Evolutionary conservation across 2,797 vertebrate species (phyloP), one percentile per base, ranked within the genome.

Genomic region (Picus viridis): DNA sequence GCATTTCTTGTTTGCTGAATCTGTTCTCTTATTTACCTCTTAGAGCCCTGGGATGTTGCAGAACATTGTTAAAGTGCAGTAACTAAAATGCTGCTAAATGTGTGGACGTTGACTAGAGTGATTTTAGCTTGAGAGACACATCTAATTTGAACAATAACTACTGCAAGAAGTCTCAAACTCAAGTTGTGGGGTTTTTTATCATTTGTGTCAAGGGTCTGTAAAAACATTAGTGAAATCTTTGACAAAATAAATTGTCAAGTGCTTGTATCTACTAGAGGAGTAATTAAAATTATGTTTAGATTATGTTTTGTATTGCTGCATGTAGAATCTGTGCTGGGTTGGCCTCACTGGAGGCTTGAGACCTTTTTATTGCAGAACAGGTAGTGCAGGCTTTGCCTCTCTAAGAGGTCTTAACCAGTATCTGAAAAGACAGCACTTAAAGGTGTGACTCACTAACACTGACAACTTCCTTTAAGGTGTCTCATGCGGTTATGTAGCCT

Each of bases 321-420:
- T 58, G 17, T 71, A 34, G 24, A 65, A 70, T 69, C 67, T 58
- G 22, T 56, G 24, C 61, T 73, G 59, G 72, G 17, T 67, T 92
- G 67, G 86, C 49, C 39, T 53, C 0, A 0, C 45, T 77, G 47
- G 34, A 89, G n/a, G 32, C 70, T 80, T 83, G 77, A 67, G 32
- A 83, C 62, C 26, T 74, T 91, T 88, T 56, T 83, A 77, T 91
- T 7, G 2, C 62, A 49, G 63, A 96, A 93, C 94, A 87, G 78
- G 94, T 94, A 92, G 63, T 89, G 70, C 93, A 92, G 84, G 93
- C 72, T 94, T 91, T 91, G 56, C 69, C 69, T 91, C 90, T 92
- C 51, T 69, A 36, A 75, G 83, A 95, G 86, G 59, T 90, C 82
- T 95, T 67, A 85, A 12, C 45, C 39, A 61, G 47, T 80, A 71